These are phyloP conservation scores for Thalassoma bifasciatum DNA, from an alignment of 2,113 vertebrate species.

Conservation along the genomic window DNA sequence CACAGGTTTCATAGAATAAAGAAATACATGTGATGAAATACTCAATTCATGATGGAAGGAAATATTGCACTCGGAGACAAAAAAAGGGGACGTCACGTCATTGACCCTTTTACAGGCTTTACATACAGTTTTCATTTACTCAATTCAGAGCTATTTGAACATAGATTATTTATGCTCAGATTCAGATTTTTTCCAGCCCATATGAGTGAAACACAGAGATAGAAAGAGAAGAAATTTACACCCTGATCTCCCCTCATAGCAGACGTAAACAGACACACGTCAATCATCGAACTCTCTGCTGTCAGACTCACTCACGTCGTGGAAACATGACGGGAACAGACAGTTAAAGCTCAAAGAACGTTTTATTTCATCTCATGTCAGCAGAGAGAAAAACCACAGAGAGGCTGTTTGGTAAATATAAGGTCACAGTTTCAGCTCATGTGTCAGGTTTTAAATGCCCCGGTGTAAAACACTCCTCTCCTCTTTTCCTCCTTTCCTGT, in stretches of 20 bases:
- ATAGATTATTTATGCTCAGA: no score
- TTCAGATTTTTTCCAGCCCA: background rate
- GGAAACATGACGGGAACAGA: background rate
- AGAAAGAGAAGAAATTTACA: no score
- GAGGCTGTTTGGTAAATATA: background rate
- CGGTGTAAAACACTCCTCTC: slow-evolving; percentile 20
- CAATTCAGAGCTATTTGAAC: no score
- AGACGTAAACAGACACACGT: background rate
- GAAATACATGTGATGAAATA: no score
- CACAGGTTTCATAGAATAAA: no score
- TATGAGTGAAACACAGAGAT: background rate
- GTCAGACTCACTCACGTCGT: background rate
- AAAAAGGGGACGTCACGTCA: no score
- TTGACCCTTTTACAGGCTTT: no score
- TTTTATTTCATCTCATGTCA: background rate
- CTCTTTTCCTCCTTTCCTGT: slow-evolving; percentile 10
- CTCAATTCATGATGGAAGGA: no score
- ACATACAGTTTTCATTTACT: no score
- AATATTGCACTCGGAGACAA: no score
- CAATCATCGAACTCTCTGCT: background rate
- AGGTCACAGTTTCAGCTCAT: slow-evolving; percentile 15
- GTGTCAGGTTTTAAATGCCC: slow-evolving; percentile 49
- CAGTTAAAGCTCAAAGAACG: background rate
- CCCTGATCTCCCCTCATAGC: background rate
- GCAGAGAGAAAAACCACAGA: background rate